Evolutionary conservation across 2,113 vertebrate species (phyloP).

Genomic region (Rhegmatorhina hoffmannsi): DNA sequence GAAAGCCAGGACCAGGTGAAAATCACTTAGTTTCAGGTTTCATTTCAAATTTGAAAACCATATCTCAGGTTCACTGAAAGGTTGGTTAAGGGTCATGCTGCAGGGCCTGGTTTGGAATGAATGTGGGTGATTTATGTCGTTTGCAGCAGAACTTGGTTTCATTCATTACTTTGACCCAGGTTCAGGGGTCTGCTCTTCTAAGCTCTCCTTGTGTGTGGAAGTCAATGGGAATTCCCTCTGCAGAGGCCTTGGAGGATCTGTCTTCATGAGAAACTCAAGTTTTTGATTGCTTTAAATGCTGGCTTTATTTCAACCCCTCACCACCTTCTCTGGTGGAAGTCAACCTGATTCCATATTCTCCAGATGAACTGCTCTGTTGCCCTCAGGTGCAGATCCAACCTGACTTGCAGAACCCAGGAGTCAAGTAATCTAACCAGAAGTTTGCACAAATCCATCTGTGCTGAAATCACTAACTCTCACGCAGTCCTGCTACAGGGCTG

Average conservation of each 20-base stretch:
- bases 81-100: conserved; percentile 64
- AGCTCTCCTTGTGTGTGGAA: conserved; percentile 44
- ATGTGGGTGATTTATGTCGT: conserved; percentile 45
- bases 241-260: conserved; percentile 21
- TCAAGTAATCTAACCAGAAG: not conserved
- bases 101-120: conserved; percentile 63
- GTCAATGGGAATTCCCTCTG: conserved; percentile 35
- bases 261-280: not conserved
- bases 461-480: not conserved
- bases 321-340: not conserved
- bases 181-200: conserved; percentile 46
- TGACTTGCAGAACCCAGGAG: not conserved
- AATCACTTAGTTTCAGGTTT: conserved; percentile 72
- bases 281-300: conserved; percentile 11
- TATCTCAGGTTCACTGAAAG: conserved; percentile 70
- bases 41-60: conserved; percentile 70
- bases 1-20: conserved; percentile 65
- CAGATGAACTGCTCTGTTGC: not conserved
- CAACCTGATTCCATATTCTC: not conserved
- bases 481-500: not conserved
- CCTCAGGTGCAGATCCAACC: not conserved
- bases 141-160: conserved; percentile 49
- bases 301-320: conserved; percentile 43
- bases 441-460: not conserved
- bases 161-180: conserved; percentile 59